Conservation (phyloP, 2,888 invertebrate species). For the Cephus rjabovi region DNA sequence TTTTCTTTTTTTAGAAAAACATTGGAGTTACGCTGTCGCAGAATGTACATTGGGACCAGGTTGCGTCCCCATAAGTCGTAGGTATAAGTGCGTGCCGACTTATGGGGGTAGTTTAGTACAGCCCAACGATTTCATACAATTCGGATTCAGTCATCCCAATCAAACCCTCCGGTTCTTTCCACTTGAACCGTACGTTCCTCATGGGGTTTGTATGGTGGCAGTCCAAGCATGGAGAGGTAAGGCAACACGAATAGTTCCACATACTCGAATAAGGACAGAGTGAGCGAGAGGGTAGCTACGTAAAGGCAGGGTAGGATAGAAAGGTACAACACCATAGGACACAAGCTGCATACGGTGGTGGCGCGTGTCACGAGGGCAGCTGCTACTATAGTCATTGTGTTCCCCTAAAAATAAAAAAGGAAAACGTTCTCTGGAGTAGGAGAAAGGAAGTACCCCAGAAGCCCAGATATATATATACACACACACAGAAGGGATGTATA, state of each 20-base stretch:
- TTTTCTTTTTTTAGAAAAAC: neutral
- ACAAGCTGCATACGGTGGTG: slow-evolving; percentile 37
- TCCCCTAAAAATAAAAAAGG: slow-evolving; percentile 31
- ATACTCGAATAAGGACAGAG: neutral
- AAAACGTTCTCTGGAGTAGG: slow-evolving; percentile 28
- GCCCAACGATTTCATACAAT: slow-evolving; percentile 19
- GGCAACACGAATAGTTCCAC: slow-evolving; percentile 1
- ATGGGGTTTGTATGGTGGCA: neutral
- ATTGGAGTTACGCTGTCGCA: neutral
- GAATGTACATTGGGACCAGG: neutral
- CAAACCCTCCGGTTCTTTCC: slow-evolving; percentile 13
- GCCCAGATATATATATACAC: neutral
- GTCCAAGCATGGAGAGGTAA: neutral
- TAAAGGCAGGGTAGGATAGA: neutral
- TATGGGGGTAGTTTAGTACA: slow-evolving; percentile 9
- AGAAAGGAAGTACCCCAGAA: slow-evolving; percentile 14
- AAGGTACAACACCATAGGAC: slow-evolving; percentile 8
- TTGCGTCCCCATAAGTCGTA: neutral
- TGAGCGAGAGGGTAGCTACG: neutral
- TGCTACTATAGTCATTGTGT: slow-evolving; percentile 49
- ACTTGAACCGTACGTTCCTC: neutral
- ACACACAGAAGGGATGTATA: neutral
- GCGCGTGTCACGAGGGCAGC: slow-evolving; percentile 59
- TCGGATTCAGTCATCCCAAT: slow-evolving; percentile 16
- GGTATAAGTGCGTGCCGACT: neutral